Percentiles rank a stretch among this genome's conserved stretches.
Evolutionary conservation across 2,797 vertebrate genomes (phyloP).

Genomic region (Carduelis carduelis): DNA sequence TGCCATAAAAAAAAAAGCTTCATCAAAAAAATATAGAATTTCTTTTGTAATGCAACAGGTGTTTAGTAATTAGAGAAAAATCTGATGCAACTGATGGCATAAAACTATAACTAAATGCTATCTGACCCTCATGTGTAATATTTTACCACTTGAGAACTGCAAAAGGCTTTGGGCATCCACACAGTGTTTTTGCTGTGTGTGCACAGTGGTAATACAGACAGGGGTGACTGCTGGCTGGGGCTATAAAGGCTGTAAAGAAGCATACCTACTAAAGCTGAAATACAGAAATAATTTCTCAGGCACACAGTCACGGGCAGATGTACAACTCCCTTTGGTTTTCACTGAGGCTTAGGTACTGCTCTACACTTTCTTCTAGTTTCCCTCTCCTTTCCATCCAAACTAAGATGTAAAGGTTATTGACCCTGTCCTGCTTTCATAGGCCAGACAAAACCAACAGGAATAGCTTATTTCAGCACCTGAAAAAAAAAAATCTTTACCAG

Average conservation of each 20-base stretch:
- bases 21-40: not conserved
- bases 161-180: not conserved
- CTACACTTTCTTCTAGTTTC: not conserved
- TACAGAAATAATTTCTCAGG: not conserved
- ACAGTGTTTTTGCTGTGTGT: not conserved
- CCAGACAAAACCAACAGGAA: not conserved
- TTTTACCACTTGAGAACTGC: not conserved
- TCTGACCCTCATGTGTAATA: not conserved
- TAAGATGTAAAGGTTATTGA: not conserved
- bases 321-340: not conserved
- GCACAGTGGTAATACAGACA: not conserved
- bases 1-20: not conserved
- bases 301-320: not conserved
- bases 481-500: not conserved
- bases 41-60: not conserved
- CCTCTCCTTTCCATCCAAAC: not conserved
- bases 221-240: not conserved
- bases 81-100: not conserved
- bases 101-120: not conserved
- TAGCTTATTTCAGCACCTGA: not conserved
- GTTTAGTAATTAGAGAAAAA: not conserved
- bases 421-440: not conserved
- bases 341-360: not conserved
- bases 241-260: not conserved
- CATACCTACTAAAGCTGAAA: not conserved